Conservation (phyloP, 2,888 invertebrate genomes). For the Incurvaria masculella region DNA sequence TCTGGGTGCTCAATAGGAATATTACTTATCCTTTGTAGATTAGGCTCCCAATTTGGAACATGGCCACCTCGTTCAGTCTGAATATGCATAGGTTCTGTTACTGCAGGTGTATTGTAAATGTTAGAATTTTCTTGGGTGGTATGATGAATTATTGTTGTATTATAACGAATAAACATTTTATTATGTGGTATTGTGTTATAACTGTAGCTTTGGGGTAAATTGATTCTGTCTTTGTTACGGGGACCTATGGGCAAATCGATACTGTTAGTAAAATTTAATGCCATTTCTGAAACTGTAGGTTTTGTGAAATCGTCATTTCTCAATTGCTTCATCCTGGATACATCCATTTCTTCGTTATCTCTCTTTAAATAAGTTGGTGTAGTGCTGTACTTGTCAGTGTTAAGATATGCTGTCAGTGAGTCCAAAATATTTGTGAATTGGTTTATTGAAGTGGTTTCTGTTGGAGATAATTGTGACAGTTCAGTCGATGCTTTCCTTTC, state of each 20-base stretch:
- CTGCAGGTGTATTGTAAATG: conserved; percentile 24
- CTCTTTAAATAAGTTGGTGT: too few species aligned
- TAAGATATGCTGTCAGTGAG: neutral
- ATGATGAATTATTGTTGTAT: neutral
- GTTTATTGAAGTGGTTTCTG: neutral
- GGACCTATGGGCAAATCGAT: neutral
- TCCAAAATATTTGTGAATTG: neutral
- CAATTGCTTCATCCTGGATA: too few species aligned
- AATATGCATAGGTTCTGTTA: conserved; percentile 2
- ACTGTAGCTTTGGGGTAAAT: neutral
- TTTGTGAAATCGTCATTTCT: too few species aligned
- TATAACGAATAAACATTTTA: neutral
- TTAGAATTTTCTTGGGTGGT: conserved; percentile 23
- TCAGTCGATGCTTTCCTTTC: neutral
- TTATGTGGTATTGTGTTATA: neutral
- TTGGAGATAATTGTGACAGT: too few species aligned
- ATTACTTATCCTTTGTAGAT: too few species aligned
- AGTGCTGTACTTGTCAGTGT: neutral
- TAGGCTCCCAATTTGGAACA: too few species aligned
- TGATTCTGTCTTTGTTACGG: neutral
- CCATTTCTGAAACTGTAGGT: too few species aligned
- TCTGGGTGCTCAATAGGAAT: too few species aligned
- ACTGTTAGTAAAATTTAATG: neutral
- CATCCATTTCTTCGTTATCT: too few species aligned
- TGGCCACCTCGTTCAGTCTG: too few species aligned